These are phyloP conservation scores for Sarcophilus harrisii DNA, from an alignment of 2,797 vertebrate species.

Conservation along the genomic window DNA sequence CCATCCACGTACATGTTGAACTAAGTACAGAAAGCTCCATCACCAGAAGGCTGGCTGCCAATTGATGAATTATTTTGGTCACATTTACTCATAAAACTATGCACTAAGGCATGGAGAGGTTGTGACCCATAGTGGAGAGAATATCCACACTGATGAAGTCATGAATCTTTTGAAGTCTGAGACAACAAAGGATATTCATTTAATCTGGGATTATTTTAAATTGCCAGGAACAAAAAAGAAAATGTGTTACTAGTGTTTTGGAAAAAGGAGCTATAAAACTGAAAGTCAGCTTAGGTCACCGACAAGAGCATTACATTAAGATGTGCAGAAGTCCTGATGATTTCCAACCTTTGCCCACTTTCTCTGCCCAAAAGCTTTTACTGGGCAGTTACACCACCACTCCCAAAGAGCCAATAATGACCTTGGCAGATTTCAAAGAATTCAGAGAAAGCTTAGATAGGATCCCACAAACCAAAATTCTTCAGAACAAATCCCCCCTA, in stretches of 20 bases:
- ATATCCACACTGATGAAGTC: not conserved
- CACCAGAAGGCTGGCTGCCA: not conserved
- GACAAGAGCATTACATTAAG: not conserved
- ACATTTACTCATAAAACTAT: not conserved
- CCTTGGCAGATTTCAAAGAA: not conserved
- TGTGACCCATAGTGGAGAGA: not conserved
- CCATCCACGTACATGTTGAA: not conserved
- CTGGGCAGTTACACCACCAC: not conserved
- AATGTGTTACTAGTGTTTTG: not conserved
- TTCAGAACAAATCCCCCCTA: not conserved
- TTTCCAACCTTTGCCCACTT: not conserved
- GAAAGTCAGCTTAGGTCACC: not conserved
- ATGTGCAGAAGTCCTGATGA: not conserved
- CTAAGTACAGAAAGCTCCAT: not conserved
- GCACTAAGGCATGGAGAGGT: not conserved
- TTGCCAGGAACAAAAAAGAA: not conserved
- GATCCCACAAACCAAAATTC: not conserved
- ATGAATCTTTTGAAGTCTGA: not conserved
- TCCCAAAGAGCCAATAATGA: not conserved
- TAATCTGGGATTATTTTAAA: slow-evolving; percentile 8
- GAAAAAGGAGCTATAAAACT: not conserved
- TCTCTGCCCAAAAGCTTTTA: not conserved
- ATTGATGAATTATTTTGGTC: not conserved
- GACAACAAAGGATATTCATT: slow-evolving; percentile 16
- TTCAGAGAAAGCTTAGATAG: not conserved